A percentile compares a stretch with the other conserved stretches of the same genome.
Conservation (phyloP, 1,140 invertebrate genomes). For the Paraescarpia echinospica region DNA sequence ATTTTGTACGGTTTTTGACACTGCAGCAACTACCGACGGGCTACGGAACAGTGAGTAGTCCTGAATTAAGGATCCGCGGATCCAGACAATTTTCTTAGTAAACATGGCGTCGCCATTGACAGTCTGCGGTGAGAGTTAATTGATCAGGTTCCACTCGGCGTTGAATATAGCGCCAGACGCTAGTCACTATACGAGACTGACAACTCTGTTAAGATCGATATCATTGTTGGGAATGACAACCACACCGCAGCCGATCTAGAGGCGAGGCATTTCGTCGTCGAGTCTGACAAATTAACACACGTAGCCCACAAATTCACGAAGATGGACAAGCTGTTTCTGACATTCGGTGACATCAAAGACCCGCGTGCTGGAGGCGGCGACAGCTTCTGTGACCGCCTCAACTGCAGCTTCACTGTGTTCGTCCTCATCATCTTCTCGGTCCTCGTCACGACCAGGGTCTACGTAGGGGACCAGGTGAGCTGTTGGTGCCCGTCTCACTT, state of each 20-base stretch:
- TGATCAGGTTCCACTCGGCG: background rate
- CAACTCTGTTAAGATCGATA: background rate
- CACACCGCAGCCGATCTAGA: background rate
- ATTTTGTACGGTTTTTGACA: background rate
- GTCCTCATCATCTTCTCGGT: slow-evolving; percentile 58
- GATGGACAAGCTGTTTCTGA: slow-evolving; percentile 12
- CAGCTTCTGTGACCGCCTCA: slow-evolving; percentile 61
- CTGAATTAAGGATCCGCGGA: background rate
- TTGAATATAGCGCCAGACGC: background rate
- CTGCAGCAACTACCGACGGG: background rate
- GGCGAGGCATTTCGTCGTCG: background rate
- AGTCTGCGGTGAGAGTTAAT: background rate
- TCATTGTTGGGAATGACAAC: background rate
- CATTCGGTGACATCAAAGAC: slow-evolving; percentile 17
- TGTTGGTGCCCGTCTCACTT: slow-evolving; percentile 50
- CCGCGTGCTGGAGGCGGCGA: slow-evolving; percentile 40
- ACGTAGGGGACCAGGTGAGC: slow-evolving; percentile 61
- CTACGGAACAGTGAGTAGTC: background rate
- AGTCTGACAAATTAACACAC: background rate
- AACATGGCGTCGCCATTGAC: background rate
- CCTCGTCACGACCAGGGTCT: slow-evolving; percentile 59
- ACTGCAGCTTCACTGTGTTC: slow-evolving; percentile 59
- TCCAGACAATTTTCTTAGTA: background rate
- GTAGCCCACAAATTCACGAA: background rate
- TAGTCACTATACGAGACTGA: background rate